These are phyloP conservation scores for Amaurobius ferox DNA, from an alignment of 2,888 invertebrate species.

Conservation along the genomic window DNA sequence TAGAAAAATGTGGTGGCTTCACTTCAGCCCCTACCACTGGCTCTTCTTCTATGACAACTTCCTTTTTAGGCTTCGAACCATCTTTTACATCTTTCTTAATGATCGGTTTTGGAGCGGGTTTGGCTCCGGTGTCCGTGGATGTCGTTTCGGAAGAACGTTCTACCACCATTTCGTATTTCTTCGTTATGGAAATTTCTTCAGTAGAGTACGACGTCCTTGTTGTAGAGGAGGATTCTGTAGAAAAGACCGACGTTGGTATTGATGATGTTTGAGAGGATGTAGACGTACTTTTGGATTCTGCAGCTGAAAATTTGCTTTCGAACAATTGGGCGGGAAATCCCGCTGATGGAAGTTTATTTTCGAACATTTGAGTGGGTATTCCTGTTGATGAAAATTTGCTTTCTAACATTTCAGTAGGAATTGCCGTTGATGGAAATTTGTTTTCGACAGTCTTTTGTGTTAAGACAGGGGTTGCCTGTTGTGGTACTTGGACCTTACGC, in stretches of 20 bases:
- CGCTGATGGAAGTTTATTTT: conserved; percentile 10
- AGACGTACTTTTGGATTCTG: conserved; percentile 21
- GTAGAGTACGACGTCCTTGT: conserved; percentile 52
- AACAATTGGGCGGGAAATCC: conserved; percentile 16
- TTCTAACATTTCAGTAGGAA: not conserved
- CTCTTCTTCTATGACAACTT: conserved; percentile 69
- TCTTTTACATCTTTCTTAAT: conserved; percentile 60
- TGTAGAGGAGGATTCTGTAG: conserved; percentile 40
- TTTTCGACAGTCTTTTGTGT: not conserved
- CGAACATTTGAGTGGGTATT: not conserved
- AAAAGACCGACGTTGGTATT: conserved; percentile 16
- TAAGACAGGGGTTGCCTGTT: not conserved
- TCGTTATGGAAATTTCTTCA: conserved; percentile 61
- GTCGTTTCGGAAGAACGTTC: conserved; percentile 44
- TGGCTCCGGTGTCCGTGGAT: not conserved
- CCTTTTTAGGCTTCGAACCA: conserved; percentile 51
- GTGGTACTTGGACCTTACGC: conserved; percentile 24
- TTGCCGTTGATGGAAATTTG: conserved; percentile 6
- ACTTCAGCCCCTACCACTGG: conserved; percentile 68
- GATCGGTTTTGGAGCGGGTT: conserved; percentile 58
- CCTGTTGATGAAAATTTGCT: not conserved
- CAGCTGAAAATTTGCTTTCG: conserved; percentile 21
- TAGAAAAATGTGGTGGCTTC: conserved; percentile 69
- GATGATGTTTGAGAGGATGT: conserved; percentile 49
- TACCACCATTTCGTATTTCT: conserved; percentile 55